phyloP scores from a whole-genome alignment of 1,140 invertebrate genomes.

The Apis mellifera region Amel_HAv3.1 CM009940.2:6979501-6980000 shows the following conservation, averaged over 20 bases:
- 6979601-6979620: conserved; percentile 45
- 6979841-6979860: not conserved
- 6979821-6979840: not conserved
- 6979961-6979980: conserved; percentile 14
- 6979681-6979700: conserved; percentile 1
- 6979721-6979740: not conserved
- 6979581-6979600: conserved; percentile 44
- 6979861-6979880: not conserved
- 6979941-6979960: conserved; percentile 14
- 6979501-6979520: conserved; percentile 26
- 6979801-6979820: not conserved
- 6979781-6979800: not conserved
- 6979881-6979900: not conserved
- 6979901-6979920: not conserved
- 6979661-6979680: not conserved
- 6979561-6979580: conserved; percentile 43
- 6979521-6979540: not conserved
- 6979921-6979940: not conserved
- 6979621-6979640: conserved; percentile 55
- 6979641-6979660: not conserved
- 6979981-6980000: not conserved
- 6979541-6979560: conserved; percentile 55
- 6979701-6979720: conserved; percentile 50
- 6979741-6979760: not conserved
- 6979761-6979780: not conserved